Conservation (phyloP, 2,888 invertebrate genomes). For the Microctonus hyperodae region DNA sequence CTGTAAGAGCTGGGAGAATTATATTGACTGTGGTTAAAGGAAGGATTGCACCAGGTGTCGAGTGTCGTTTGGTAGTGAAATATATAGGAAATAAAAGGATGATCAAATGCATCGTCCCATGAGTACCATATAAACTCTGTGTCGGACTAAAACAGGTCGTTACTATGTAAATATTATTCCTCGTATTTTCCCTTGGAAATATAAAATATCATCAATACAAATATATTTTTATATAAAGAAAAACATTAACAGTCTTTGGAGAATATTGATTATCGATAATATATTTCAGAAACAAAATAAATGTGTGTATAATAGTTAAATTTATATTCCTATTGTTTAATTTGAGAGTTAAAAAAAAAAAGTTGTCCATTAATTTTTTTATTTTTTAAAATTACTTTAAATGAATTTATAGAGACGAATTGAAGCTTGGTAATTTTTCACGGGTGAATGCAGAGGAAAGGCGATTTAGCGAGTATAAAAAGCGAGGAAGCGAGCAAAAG, state of each 20-base stretch:
- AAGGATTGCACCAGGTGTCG: slow-evolving; percentile 37
- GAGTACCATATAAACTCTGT: slow-evolving; percentile 3
- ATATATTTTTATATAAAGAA: too few relatives aligned
- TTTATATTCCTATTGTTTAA: neutral
- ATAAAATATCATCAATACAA: too few relatives aligned
- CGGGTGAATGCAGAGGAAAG: neutral
- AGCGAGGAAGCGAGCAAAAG: neutral
- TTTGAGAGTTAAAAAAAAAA: neutral
- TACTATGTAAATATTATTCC: neutral
- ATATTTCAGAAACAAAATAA: too few relatives aligned
- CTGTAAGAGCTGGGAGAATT: neutral
- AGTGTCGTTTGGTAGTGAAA: slow-evolving; percentile 13
- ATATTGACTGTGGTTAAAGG: slow-evolving; percentile 21
- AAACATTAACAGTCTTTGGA: too few relatives aligned
- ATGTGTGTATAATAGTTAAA: too few relatives aligned
- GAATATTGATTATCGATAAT: too few relatives aligned
- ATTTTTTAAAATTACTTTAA: slow-evolving; percentile 19
- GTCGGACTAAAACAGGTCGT: neutral
- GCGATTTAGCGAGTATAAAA: neutral
- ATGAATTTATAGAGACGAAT: slow-evolving; percentile 31
- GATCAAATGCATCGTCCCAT: neutral
- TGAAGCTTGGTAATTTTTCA: slow-evolving; percentile 26
- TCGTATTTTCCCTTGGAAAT: too few relatives aligned
- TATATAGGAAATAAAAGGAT: neutral
- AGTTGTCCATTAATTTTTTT: slow-evolving; percentile 15